Evolutionary conservation across 2,113 vertebrate genomes (phyloP), one percentile per base, ranked within the genome.

Genomic region (Desmodus rotundus): DNA sequence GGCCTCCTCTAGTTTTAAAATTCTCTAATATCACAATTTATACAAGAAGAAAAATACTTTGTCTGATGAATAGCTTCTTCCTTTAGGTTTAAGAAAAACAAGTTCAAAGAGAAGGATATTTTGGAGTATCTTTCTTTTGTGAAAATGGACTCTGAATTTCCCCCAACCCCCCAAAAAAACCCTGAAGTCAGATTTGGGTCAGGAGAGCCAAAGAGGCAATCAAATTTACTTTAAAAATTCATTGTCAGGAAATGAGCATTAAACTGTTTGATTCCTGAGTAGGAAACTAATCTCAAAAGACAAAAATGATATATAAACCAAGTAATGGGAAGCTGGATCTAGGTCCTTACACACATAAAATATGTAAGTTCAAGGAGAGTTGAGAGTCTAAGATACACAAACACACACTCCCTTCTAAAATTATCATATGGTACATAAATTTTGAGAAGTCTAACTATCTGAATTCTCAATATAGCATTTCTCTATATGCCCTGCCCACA

Each of bases 41-140:
- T 85, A 76, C 13, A 82, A 65, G 19, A 89, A 94, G 7, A 89
- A 78, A 93, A 92, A 72, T n/a, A 85, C 43, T 54, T 84, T 36
- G 81, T 68, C 58, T 80, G 20, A 90, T 61, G 4, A 95, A 67
- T 4, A 94, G 54, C 33, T 83, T 94, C 45, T 82, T 87, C 19
- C n/a, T 86, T 68, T 78, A 87, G 61, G n/a, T 89, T 92, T 58
- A 94, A 17, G 4, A 65, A 92, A 94, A 47, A 54, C 33, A 91
- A n/a, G 47, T 54, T 89, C 78, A 92, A 82, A 92, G 4, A 70
- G 16, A 89, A 26, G 77, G 31, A 56, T 19, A 63, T 10, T 73
- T 47, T 13, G 90, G 24, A 82, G 3, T 56, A 61, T 36, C 36
- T 86, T 88, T 88, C 72, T 50, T 86, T 47, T 80, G 13, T 68